Evolutionary conservation across 2,113 vertebrate species (phyloP), one percentile per base, ranked within the genome.

Genomic region (Haemorhous mexicanus): DNA sequence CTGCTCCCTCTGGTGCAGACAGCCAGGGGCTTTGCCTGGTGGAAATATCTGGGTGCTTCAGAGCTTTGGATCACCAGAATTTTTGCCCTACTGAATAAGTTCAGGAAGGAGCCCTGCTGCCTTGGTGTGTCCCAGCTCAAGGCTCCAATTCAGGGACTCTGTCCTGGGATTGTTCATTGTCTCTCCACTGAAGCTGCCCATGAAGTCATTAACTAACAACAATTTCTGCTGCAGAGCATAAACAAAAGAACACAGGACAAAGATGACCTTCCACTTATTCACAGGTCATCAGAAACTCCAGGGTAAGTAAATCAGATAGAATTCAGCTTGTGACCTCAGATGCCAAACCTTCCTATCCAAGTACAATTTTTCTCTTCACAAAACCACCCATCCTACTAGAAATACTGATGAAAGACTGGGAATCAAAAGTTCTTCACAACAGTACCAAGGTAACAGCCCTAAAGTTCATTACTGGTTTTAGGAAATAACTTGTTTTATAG

Each of bases 391-490:
- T 28, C 9, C 46, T 76, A 46, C 74, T n/a, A 50, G 30, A 92
- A 90, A 79, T 19, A 59, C 7, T 2, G 49, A 76, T 41, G 61
- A 83, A 90, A 92, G 50, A 37, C 1, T 63, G 63, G 67, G 20
- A 87, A 41, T 52, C 56, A 80, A 78, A 94, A 70, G 70, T 96
- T 97, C 89, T 97, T 98, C 96, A 95, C 85, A 97, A 90, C 93
- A 84, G 92, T 96, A 97, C 91, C 78, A 79, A 88, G 73, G 74
- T 93, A 98, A 95, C 94, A 96, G 96, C 87, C 95, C 94, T 95
- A 85, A 94, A 98, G 97, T 98, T 97, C 96, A 85, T 93, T 84
- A 92, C 94, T 95, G 93, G 81, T 95, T 97, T 97, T 94, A 95
- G 94, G 96, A 97, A 95, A 96, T 37, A 96, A 68, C 93, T 95